Evolutionary conservation across 2,797 vertebrate genomes (phyloP).

Genomic region (Glyptemys insculpta): DNA sequence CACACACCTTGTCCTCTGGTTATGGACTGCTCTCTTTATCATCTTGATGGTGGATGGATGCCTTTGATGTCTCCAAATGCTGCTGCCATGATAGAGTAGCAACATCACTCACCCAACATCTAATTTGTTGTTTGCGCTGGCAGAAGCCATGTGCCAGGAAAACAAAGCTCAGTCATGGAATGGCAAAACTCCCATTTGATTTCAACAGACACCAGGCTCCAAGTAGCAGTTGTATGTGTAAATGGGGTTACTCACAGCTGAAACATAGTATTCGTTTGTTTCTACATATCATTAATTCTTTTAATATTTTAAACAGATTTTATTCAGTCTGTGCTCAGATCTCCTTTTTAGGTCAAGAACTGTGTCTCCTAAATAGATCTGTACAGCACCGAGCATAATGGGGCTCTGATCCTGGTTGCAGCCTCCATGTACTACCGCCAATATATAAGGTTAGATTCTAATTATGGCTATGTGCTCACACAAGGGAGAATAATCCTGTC

Average conservation of each 20-base stretch:
- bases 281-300: background rate
- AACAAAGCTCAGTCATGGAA: no score
- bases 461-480: background rate
- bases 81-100: no score
- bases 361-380: background rate
- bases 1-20: no score
- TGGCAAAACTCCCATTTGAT: background rate
- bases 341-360: background rate
- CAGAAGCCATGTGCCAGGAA: no score
- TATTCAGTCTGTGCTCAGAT: background rate
- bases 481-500: background rate
- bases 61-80: no score
- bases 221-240: background rate
- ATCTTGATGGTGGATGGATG: no score
- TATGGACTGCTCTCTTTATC: no score
- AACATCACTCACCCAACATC: no score
- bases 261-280: background rate
- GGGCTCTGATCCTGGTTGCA: background rate
- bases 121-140: no score
- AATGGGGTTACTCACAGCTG: background rate
- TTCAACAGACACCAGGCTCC: background rate
- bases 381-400: background rate
- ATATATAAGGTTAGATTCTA: background rate
- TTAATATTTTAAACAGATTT: background rate
- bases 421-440: background rate